Evolutionary conservation across 2,888 invertebrate species (phyloP).

Genomic region (Parnassius glacialis): DNA sequence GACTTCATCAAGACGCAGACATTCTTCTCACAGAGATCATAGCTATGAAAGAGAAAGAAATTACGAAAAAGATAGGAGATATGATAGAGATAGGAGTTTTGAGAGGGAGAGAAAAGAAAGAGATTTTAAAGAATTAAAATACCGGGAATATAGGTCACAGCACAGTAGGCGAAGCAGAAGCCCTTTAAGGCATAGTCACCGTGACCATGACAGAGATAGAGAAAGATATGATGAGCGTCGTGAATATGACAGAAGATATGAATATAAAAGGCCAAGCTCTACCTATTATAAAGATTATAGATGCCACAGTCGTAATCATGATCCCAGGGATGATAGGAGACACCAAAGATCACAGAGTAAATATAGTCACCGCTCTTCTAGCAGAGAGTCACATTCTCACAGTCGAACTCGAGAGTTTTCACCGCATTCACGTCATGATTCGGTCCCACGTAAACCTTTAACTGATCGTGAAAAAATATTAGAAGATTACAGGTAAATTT

Average conservation of each 20-base stretch:
- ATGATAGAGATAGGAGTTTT: constrained; percentile 36
- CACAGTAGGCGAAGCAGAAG: constrained; percentile 46
- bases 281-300: constrained; percentile 42
- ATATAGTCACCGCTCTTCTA: constrained; percentile 38
- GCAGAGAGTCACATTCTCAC: constrained; percentile 36
- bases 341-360: constrained; percentile 48
- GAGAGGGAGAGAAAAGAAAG: constrained; percentile 36
- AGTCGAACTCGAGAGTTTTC: constrained; percentile 44
- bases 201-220: constrained; percentile 41
- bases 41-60: constrained; percentile 20
- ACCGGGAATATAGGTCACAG: constrained; percentile 37
- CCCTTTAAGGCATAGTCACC: constrained; percentile 44
- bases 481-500: constrained; percentile 61
- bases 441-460: constrained; percentile 47
- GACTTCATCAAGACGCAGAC: constrained; percentile 35
- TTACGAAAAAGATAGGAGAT: constrained; percentile 30
- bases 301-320: constrained; percentile 47
- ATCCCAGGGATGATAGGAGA: constrained; percentile 38
- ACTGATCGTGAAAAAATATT: constrained; percentile 71
- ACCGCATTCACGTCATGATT: constrained; percentile 37
- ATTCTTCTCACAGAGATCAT: constrained; percentile 40
- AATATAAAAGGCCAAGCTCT: constrained; percentile 46
- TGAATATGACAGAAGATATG: constrained; percentile 51
- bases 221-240: constrained; percentile 34
- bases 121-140: constrained; percentile 35